Conservation (phyloP, 2,888 invertebrate genomes). For the Cheilosia grossa region DNA sequence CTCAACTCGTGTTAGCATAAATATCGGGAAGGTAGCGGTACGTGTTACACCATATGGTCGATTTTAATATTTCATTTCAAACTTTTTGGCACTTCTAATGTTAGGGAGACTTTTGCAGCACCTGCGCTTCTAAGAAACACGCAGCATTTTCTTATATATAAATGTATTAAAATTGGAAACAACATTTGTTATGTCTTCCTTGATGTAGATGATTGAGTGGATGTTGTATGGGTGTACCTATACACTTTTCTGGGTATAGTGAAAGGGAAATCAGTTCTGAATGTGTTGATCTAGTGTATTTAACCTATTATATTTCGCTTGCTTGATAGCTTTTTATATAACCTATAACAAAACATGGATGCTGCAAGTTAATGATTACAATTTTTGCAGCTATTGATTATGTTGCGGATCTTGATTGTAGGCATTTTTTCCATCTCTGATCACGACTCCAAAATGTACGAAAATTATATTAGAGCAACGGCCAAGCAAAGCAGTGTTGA, state of each 20-base stretch:
- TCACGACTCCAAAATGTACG: too few species aligned
- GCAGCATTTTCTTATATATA: constrained; percentile 14
- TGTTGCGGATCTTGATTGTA: too few species aligned
- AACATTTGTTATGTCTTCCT: constrained; percentile 23
- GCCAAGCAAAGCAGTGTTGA: too few species aligned
- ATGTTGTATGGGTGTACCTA: background rate
- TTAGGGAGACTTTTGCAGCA: constrained; percentile 20
- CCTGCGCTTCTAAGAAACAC: constrained; percentile 34
- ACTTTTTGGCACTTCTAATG: constrained; percentile 48
- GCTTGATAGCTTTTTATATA: too few species aligned
- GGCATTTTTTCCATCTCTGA: too few species aligned
- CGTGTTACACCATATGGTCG: constrained; percentile 59
- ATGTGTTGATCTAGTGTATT: too few species aligned
- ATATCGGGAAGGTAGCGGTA: constrained; percentile 31
- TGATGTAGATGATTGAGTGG: constrained; percentile 24
- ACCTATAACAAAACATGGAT: too few species aligned
- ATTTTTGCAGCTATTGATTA: too few species aligned
- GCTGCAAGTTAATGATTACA: too few species aligned
- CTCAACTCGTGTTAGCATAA: constrained; percentile 45
- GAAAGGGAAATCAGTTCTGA: too few species aligned
- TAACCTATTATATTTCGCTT: too few species aligned
- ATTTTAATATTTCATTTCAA: constrained; percentile 67
- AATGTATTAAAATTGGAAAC: constrained; percentile 23
- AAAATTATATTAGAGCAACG: too few species aligned
- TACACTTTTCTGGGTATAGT: background rate